Evolutionary conservation across 2,888 invertebrate species (phyloP), one percentile per base, ranked within the genome.

Genomic region (Agelastica alni): DNA sequence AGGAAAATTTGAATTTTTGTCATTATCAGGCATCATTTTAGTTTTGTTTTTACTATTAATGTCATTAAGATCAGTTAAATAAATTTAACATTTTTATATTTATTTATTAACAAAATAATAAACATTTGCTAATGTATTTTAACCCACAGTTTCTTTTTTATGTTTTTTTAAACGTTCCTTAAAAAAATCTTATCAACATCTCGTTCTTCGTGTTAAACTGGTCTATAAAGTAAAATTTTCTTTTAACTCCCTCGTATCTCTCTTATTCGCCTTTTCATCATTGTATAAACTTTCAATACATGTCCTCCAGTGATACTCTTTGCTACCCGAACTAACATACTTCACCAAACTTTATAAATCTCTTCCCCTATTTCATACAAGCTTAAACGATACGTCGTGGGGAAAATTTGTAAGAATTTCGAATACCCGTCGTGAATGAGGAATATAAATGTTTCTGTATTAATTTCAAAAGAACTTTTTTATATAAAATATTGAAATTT

Each of bases 301-400:
- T 57, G 51, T 55, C 52, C 51, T 47, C 45, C 36, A 46, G 45
- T 45, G 60, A 60, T 39, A 51, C 28, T 42, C 47, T 60, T 28
- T 30, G 41, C 46, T 53, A 39, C 22, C 32, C 32, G 28, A 28
- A 47, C 46, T 20, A 6, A 39, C 37, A 39, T 42, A 49, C 53
- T 60, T 56, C 34, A 18, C 39, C 10, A 53, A 58, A 53, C 59
- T 59, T 60, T 56, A 52, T 39, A 53, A 60, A 54, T 56, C 51
- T 52, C 49, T 44, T 49, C 53, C 46, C 42, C 46, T 41, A 57
- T 57, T 57, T 57, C 45, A 56, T 53, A 53, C 18, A 30, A 48
- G 53, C 53, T 57, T 48, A 45, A 57, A 49, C 48, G 56, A 56
- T 53, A 36, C 30, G 57, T 57, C 57, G 53, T 34, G 44, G 28